Conservation (phyloP, 2,888 invertebrate species). For the Polyommatus icarus region DNA sequence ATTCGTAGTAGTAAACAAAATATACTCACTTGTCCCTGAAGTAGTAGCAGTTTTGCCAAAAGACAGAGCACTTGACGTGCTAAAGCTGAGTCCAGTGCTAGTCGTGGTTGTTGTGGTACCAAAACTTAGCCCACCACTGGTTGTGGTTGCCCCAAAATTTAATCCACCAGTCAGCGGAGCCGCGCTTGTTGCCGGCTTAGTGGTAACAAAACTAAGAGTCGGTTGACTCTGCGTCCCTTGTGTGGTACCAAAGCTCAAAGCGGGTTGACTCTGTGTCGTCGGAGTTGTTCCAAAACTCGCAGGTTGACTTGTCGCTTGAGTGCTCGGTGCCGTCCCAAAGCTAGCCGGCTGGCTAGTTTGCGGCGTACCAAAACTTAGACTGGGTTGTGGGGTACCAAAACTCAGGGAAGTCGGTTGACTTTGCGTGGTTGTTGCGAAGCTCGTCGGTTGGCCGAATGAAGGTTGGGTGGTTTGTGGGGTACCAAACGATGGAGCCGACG, state of each 20-base stretch:
- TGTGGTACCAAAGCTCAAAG: conserved; percentile 1
- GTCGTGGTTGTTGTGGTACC: conserved; percentile 32
- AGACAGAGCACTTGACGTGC: conserved; percentile 33
- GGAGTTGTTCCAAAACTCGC: background rate
- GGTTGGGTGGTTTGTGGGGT: conserved; percentile 15
- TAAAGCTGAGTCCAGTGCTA: conserved; percentile 29
- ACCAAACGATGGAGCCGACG: background rate
- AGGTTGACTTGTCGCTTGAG: conserved; percentile 9
- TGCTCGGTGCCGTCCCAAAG: background rate
- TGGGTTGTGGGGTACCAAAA: conserved; percentile 23
- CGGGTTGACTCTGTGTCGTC: background rate
- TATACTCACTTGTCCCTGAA: conserved; percentile 46
- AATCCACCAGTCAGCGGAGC: background rate
- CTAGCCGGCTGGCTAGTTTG: conserved; percentile 16
- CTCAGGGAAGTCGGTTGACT: conserved; percentile 6
- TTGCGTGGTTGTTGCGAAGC: conserved; percentile 27
- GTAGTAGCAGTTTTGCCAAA: conserved; percentile 49
- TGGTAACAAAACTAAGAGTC: conserved; percentile 32
- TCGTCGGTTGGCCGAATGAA: background rate
- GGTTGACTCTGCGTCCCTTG: conserved; percentile 34
- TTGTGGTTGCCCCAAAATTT: conserved; percentile 34
- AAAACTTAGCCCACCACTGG: conserved; percentile 32
- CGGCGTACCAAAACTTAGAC: background rate
- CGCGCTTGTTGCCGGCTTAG: conserved; percentile 21
- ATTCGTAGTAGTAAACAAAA: no score